Evolutionary conservation across 2,113 vertebrate species (phyloP), one percentile per base, ranked within the genome.

Genomic region (Carettochelys insculpta): DNA sequence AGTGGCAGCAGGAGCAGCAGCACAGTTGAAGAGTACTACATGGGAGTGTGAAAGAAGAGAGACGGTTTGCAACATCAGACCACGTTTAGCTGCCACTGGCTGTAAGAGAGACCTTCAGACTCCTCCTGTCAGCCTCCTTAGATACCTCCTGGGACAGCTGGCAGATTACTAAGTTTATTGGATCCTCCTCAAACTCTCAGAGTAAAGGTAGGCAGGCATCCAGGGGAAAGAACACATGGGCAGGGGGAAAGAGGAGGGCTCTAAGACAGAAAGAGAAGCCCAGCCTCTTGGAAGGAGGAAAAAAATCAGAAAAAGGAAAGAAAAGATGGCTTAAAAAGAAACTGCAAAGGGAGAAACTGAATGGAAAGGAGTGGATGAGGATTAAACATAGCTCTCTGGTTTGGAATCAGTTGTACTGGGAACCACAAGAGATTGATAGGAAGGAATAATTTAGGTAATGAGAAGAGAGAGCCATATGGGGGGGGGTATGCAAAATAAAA

Each of bases 151-250:
- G 96, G 90, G 96, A 97, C 94, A 96, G 97, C 97, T 98, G 96
- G 97, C 95, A 95, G 93, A 95, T 93, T 82, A 76, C 95, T 92
- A 94, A 96, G 92, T 96, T 94, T 92, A 97, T 97, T 98, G 85
- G 95, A 97, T 96, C 96, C 97, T 97, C 97, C 96, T 97, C 96
- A 92, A 96, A 89, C 84, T 92, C 94, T 96, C 94, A 96, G 96
- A 97, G 97, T 96, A 96, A 97, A 97, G 98, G 97, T 97, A 98
- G 98, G 98, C 97, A 97, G 96, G 97, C 90, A 96, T 97, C 97
- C 97, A 98, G 96, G 97, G 95, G 97, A 95, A 90, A 97, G 89
- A 95, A 92, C 94, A 94, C 94, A 94, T 91, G 94, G 90, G 90
- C 51, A 88, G 92, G 95, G 95, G 96, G 94, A 96, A 93, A 96